phyloP scores from a whole-genome alignment of 2,113 vertebrate genomes.

The Holacanthus passer region DNA sequence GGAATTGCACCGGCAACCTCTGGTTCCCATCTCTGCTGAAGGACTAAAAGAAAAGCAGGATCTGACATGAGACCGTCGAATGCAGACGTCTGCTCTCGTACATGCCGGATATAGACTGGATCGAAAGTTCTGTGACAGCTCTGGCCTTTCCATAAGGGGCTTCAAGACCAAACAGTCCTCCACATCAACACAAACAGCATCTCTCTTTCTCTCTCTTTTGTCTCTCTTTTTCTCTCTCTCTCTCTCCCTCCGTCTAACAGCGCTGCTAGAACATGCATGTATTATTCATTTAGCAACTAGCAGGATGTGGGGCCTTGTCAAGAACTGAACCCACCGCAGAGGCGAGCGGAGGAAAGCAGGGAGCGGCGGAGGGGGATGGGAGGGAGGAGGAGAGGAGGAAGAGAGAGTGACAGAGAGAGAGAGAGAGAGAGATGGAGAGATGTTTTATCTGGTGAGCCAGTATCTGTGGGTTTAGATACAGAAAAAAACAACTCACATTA shows the following conservation, averaged over 20 bases:
- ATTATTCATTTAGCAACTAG: conserved; percentile 82
- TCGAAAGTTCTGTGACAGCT: conserved; percentile 74
- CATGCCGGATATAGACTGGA: conserved; percentile 51
- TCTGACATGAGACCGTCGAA: conserved; percentile 19
- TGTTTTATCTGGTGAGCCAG: conserved; percentile 31
- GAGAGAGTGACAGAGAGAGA: conserved; percentile 7
- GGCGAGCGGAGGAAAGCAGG: conserved; percentile 30
- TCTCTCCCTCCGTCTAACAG: conserved; percentile 58
- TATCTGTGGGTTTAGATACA: neutral
- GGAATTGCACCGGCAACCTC: conserved; percentile 43
- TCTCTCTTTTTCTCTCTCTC: conserved; percentile 37
- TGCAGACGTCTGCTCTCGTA: conserved; percentile 48
- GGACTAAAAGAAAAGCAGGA: neutral
- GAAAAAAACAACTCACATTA: conserved; percentile 35
- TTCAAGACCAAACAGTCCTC: conserved; percentile 61
- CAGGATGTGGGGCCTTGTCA: conserved; percentile 81
- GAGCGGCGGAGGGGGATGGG: conserved; percentile 25
- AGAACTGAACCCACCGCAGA: conserved; percentile 70
- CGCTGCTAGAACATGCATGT: conserved; percentile 72
- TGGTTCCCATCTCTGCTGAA: conserved; percentile 20
- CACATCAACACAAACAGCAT: conserved; percentile 38
- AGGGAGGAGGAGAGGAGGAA: neutral
- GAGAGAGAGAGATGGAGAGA: conserved; percentile 30
- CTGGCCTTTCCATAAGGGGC: conserved; percentile 71
- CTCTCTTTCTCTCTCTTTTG: conserved; percentile 33